Base-by-base conservation (phyloP, 2,888 invertebrate genomes). In the Agonum fuliginosum region DNA sequence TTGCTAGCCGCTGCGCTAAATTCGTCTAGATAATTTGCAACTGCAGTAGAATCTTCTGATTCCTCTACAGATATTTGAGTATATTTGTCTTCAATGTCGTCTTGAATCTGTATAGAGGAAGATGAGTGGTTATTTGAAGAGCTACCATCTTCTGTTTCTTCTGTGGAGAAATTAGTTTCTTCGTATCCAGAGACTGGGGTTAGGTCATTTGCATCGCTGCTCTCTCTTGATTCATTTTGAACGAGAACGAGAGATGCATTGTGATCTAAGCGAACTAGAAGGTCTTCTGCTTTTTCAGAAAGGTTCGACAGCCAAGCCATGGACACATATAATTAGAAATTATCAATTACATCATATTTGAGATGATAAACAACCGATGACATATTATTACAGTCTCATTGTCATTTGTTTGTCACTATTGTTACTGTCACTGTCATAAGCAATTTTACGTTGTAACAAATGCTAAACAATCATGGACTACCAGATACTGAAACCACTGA, bases 281-380 rank as follows among this genome's bases (percentile, higher is more conserved):
- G 88, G 83, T 91, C 90, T 85, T 94, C 94, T 19, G 94, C 93
- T 82, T 91, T 93, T 22, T 91, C 93, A 58, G 93, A 93, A 73
- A 93, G 87, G 81, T 91, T 93, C 79, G 90, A 89, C 62, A 94
- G 85, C 93, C 93, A 93, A 79, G 93, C 92, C 93, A 93, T 93
- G 78, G 76, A 24, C 69, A 19, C 74, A 79, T 71, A 24, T 14
- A 48, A 67, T 80, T 43, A 77, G 72, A 78, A 78, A 80, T 10
- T 34, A 19, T 46, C 41, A 22, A n/a, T 20, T 41, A 67, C 22
- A 20, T 67, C 22, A 41, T 41, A n/a, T n/a, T n/a, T n/a, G n/a
- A n/a, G n/a, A n/a, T n/a, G n/a, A n/a, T n/a, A n/a, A n/a, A n/a
- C n/a, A n/a, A n/a, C n/a, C n/a, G n/a, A n/a, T n/a, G n/a, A n/a